Evolutionary conservation across 2,888 invertebrate genomes (phyloP), one percentile per base, ranked within the genome.

Genomic region (Liposcelis brunnea): DNA sequence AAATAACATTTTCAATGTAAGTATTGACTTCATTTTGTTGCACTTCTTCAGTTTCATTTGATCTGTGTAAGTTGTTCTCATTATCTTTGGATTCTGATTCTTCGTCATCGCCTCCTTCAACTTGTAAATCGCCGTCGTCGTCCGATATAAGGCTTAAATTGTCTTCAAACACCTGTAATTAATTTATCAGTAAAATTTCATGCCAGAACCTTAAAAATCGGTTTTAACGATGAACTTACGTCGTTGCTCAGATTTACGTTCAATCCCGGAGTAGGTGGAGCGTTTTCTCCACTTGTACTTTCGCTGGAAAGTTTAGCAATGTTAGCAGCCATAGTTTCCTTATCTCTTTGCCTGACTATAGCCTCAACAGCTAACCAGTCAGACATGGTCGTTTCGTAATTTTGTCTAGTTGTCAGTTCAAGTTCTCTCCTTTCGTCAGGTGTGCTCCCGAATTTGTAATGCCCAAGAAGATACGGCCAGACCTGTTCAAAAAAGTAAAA

Each of bases 331-430:
- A 85, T 83, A 36, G 77, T 79, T 59, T 86, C 86, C 49, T 79
- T 77, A 55, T 90, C 87, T 6, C 77, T 64, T 58, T 86, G 84
- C 42, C 77, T 65, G 0, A 93, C 87, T 50, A 93, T 90, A 1
- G 90, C 90, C 58, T 95, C 94, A 1, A 93, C 87, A 0, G 90
- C 89, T 48, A 90, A 62, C 94, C 94, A 94, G 61, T 93, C 91
- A 0, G 90, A 87, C 84, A 93, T 87, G 1, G 83, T 84, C 5
- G 81, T 81, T 62, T 93, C 90, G 55, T 89, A 91, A 48, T 77
- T 74, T 36, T 80, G 77, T 48, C 77, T 75, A 35, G 80, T 77
- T 35, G 72, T 69, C 48, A 69, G 67, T 53, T 81, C 79, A 49
- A 79, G 71, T 51, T 76, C 75, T 5, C 61, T 58, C 10, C 83